These are phyloP conservation scores for Ageneiosus marmoratus DNA, from an alignment of 2,113 vertebrate species.

Conservation along the genomic window DNA sequence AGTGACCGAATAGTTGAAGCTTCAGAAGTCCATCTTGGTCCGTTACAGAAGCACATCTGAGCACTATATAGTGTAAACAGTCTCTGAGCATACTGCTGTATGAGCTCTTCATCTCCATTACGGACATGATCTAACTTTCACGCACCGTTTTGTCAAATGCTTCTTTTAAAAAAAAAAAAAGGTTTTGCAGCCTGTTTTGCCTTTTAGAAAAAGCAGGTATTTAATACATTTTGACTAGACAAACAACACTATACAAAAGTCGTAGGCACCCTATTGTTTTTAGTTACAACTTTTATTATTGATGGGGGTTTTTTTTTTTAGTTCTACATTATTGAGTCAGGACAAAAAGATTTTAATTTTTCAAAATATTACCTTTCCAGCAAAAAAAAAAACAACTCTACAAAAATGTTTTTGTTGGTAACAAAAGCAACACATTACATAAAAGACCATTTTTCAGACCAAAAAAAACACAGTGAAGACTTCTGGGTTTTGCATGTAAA, in stretches of 20 bases:
- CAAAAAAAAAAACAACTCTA: no score
- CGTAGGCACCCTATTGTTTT: neutral
- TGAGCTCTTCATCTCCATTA: neutral
- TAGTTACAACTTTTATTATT: no score
- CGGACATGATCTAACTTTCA: neutral
- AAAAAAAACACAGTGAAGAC: no score
- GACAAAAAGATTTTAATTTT: no score
- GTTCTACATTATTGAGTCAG: no score
- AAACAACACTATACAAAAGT: neutral
- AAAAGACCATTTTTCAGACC: no score
- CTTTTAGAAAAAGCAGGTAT: neutral
- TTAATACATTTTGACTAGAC: neutral
- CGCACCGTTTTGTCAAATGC: neutral
- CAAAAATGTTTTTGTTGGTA: no score
- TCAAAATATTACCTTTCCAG: no score
- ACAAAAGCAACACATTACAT: no score
- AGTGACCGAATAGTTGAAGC: neutral
- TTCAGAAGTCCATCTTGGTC: neutral
- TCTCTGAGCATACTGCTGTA: neutral
- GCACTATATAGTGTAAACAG: neutral
- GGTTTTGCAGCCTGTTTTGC: neutral
- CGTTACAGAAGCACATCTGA: no score
- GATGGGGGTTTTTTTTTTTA: no score
- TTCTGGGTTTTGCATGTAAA: no score
- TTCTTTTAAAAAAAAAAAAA: neutral